Conservation (phyloP, 2,797 vertebrate genomes). For the Myotis vivesi region DNA sequence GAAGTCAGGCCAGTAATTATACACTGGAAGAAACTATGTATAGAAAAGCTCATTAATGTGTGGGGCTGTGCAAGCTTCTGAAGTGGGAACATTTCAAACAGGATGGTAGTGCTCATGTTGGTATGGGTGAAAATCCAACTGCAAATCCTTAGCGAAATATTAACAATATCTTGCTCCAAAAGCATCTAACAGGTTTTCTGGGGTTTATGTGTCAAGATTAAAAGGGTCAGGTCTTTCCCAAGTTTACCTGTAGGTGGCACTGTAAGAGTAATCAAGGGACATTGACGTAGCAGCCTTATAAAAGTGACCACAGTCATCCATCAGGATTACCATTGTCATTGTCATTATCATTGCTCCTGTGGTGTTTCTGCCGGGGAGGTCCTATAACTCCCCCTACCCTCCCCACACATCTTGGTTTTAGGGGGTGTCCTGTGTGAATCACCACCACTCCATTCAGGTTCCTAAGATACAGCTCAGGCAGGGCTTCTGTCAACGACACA, state of each 20-base stretch:
- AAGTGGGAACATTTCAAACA: conserved; percentile 19
- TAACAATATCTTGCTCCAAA: not conserved
- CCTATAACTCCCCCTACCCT: not conserved
- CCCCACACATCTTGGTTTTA: not conserved
- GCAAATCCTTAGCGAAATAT: not conserved
- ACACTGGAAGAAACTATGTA: conserved; percentile 67
- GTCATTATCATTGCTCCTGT: not conserved
- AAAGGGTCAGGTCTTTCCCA: not conserved
- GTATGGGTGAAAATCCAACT: not conserved
- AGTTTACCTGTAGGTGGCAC: conserved; percentile 55
- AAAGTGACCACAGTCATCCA: not conserved
- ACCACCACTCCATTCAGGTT: too few relatives aligned
- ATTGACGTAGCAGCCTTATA: not conserved
- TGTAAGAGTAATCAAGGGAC: too few relatives aligned
- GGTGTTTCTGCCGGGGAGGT: too few relatives aligned
- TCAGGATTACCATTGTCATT: not conserved
- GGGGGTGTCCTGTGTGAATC: not conserved
- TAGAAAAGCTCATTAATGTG: conserved; percentile 70
- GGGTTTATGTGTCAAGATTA: not conserved
- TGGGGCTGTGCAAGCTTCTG: not conserved
- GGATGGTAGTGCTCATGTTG: not conserved
- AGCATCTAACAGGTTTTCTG: not conserved
- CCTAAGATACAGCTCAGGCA: not conserved
- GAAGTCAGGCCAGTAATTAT: conserved; percentile 74
- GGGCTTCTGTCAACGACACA: too few relatives aligned